Evolutionary conservation across 2,888 invertebrate genomes (phyloP).

Genomic region (Lasioglossum morio): DNA sequence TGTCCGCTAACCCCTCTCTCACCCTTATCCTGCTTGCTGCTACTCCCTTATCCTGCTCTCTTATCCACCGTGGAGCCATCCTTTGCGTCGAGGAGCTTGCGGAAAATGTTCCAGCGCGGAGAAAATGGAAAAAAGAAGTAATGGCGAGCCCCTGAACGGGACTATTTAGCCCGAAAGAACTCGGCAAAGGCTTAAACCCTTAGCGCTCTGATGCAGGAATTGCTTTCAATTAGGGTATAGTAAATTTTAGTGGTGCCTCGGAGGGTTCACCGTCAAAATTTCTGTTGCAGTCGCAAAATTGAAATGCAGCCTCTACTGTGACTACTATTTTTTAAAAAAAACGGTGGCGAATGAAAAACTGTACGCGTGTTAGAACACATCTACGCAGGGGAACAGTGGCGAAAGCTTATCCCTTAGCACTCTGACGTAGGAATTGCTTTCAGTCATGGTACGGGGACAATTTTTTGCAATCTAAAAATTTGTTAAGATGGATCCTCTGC

Average conservation of each 20-base stretch:
- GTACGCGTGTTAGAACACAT: no score
- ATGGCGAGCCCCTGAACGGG: neutral
- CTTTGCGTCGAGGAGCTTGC: neutral
- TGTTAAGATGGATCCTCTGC: no score
- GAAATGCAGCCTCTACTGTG: no score
- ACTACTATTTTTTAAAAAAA: no score
- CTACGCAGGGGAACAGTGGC: no score
- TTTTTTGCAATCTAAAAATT: no score
- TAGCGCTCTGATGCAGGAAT: neutral
- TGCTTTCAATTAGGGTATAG: neutral
- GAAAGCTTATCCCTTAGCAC: no score
- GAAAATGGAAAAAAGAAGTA: conserved; percentile 6
- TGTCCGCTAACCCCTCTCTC: conserved; percentile 17
- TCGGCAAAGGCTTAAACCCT: neutral
- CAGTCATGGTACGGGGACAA: no score
- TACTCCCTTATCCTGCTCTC: neutral
- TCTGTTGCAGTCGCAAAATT: no score
- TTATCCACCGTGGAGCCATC: neutral
- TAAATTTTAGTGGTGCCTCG: neutral
- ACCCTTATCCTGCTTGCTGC: neutral
- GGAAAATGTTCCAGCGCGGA: neutral
- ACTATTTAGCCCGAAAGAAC: neutral
- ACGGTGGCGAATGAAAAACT: no score
- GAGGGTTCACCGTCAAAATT: no score
- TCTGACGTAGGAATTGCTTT: no score